Evolutionary conservation across 2,888 invertebrate genomes (phyloP).

Genomic region (Busseola fusca): DNA sequence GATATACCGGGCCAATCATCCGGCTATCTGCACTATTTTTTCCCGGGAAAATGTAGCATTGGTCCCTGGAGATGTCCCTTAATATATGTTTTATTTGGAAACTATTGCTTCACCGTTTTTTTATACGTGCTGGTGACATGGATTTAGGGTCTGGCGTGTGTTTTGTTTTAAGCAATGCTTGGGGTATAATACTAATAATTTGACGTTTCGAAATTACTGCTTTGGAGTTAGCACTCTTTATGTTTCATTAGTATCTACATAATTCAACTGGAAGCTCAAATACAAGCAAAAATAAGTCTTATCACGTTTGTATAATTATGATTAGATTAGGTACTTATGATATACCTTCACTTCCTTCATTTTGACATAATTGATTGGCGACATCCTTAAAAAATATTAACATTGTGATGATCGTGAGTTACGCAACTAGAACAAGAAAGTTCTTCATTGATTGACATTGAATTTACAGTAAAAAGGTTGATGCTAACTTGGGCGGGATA

Average conservation of each 20-base stretch:
- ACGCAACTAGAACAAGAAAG: no score
- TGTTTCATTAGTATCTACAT: neutral
- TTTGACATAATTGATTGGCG: no score
- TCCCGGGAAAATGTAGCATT: constrained; percentile 79
- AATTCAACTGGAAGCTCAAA: neutral
- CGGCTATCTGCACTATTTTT: constrained; percentile 85
- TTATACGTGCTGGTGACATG: constrained; percentile 52
- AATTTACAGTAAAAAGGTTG: no score
- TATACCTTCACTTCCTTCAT: neutral
- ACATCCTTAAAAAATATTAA: no score
- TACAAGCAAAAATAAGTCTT: neutral
- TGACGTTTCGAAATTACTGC: neutral
- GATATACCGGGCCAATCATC: constrained; percentile 86
- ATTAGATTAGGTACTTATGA: neutral
- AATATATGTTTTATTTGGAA: constrained; percentile 81
- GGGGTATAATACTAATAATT: neutral
- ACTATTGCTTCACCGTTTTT: constrained; percentile 59
- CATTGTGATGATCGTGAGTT: no score
- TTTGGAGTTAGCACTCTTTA: neutral
- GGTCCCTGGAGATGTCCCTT: constrained; percentile 69
- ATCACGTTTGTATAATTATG: no score
- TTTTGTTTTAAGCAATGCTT: constrained; percentile 19
- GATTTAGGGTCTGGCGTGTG: constrained; percentile 37
- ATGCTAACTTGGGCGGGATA: no score
- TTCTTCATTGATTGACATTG: no score